Conservation (phyloP, 2,113 vertebrate species). For the Tor tambroides region DNA sequence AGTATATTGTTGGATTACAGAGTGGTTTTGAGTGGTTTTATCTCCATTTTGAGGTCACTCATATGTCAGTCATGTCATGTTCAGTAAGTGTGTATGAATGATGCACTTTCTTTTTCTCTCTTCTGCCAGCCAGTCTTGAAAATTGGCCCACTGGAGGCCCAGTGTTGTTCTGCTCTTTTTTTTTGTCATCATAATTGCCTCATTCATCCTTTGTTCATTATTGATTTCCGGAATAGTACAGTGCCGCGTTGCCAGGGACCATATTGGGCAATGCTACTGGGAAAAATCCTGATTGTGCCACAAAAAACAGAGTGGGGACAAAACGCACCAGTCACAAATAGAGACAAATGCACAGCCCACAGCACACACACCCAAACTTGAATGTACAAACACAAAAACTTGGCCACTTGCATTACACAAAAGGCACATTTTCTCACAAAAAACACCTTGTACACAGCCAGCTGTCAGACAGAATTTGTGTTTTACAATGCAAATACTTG, state of each 20-base stretch:
- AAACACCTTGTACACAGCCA: not conserved
- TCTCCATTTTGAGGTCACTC: constrained; percentile 20
- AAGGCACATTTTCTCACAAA: not conserved
- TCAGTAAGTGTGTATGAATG: constrained; percentile 27
- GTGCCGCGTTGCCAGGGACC: constrained; percentile 10
- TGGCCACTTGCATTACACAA: not conserved
- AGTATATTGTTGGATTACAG: not conserved
- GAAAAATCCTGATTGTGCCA: constrained; percentile 8
- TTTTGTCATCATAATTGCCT: constrained; percentile 40
- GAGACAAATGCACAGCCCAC: not conserved
- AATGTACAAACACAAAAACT: constrained; percentile 24
- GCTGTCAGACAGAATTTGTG: not conserved
- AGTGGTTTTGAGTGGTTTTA: not conserved
- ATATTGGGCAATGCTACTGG: constrained; percentile 21
- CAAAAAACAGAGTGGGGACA: not conserved
- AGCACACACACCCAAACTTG: not conserved
- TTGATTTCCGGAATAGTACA: constrained; percentile 29
- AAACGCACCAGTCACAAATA: not conserved
- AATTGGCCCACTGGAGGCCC: constrained; percentile 8
- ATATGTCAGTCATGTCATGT: constrained; percentile 19
- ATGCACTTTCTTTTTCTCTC: constrained; percentile 6
- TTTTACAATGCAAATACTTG: not conserved
- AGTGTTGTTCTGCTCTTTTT: constrained; percentile 21
- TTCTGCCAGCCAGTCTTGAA: constrained; percentile 16
- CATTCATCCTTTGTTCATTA: constrained; percentile 43